Percentiles rank a stretch among this genome's conserved stretches.
Evolutionary conservation across 2,113 vertebrate species (phyloP).

Genomic region (Hydropotes inermis): DNA sequence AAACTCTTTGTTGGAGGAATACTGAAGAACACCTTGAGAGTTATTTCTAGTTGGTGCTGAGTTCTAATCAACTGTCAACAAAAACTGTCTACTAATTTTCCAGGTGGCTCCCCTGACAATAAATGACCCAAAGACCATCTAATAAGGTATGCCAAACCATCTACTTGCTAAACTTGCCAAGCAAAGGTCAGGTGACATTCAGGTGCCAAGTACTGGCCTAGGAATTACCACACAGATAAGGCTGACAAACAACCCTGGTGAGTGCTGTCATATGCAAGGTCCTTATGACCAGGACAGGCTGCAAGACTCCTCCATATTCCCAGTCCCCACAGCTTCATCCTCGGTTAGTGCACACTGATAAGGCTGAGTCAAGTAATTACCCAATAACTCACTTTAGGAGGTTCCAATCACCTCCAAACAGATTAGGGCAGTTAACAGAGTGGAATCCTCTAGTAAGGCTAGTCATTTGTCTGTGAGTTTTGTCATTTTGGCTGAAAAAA

Average conservation of each 20-base stretch:
- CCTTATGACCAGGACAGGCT: not conserved
- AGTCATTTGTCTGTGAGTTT: not conserved
- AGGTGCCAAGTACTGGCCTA: not conserved
- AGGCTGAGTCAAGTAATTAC: not conserved
- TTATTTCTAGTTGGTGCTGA: not conserved
- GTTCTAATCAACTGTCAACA: not conserved
- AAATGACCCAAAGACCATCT: not conserved
- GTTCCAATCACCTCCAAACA: not conserved
- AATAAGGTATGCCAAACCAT: not conserved
- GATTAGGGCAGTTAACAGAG: not conserved
- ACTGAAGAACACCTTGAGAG: not conserved
- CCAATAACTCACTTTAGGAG: not conserved
- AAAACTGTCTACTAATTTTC: constrained; percentile 48
- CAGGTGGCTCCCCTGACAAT: not conserved
- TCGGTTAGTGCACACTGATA: not conserved
- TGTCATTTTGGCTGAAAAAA: not conserved
- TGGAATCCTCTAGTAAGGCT: not conserved
- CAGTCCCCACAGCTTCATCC: not conserved
- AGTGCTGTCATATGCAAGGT: not conserved
- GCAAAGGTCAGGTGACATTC: not conserved
- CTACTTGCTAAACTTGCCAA: not conserved
- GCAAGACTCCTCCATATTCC: not conserved
- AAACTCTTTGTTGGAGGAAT: not conserved
- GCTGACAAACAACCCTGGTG: not conserved
- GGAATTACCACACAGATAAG: not conserved